phyloP scores from a whole-genome alignment of 35 echinoderm and acorn worm genomes.

The Diadema setosum region DNA sequence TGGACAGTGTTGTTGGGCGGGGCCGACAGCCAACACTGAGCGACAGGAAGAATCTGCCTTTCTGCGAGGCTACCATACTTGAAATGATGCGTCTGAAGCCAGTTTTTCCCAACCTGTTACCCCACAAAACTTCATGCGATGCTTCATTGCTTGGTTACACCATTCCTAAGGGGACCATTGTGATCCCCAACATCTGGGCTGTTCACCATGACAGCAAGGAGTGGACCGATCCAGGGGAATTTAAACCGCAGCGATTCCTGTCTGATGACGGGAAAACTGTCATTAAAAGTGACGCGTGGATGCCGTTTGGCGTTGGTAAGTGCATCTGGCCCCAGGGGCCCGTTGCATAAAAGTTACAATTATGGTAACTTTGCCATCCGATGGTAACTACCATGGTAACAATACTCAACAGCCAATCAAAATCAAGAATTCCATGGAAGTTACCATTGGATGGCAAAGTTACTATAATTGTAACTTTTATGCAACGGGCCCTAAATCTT shows the following conservation, averaged over 20 bases:
- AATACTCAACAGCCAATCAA: no score
- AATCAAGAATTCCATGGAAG: no score
- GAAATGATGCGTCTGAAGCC: slow-evolving; percentile 34
- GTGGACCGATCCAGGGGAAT: slow-evolving; percentile 38
- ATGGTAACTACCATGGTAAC: no score
- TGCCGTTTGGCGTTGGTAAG: slow-evolving; percentile 43
- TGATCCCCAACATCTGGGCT: slow-evolving; percentile 52
- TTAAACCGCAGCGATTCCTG: slow-evolving; percentile 55
- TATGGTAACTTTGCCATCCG: no score
- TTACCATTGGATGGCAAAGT: no score
- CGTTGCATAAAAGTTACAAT: no score
- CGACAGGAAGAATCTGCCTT: slow-evolving; percentile 28
- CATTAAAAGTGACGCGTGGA: slow-evolving; percentile 10
- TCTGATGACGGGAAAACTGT: slow-evolving; percentile 12
- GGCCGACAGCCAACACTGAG: slow-evolving; percentile 2
- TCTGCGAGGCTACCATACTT: background rate
- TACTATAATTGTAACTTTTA: no score
- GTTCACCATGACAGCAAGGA: slow-evolving; percentile 4
- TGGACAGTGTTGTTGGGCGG: slow-evolving; percentile 42
- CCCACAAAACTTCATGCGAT: slow-evolving; percentile 3
- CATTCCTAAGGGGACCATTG: slow-evolving; percentile 62
- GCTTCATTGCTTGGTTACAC: slow-evolving; percentile 10
- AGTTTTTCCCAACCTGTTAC: background rate
- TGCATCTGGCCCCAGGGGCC: no score
- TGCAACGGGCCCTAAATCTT: no score